Evolutionary conservation across 2,888 invertebrate genomes (phyloP).

Genomic region (Trachelus troglodyta): DNA sequence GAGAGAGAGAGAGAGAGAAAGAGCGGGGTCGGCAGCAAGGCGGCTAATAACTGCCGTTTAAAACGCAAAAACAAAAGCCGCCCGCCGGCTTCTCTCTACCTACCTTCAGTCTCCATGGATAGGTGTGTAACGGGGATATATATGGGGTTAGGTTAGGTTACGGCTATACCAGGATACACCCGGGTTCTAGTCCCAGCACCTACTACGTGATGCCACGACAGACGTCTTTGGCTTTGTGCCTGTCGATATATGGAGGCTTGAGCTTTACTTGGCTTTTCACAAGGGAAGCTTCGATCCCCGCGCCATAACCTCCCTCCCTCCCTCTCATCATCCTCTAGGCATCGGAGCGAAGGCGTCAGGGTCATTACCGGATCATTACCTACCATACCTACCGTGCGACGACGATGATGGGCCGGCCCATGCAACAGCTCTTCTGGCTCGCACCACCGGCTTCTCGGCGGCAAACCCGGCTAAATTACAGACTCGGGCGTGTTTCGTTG

Average conservation of each 20-base stretch:
- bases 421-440: constrained; percentile 14
- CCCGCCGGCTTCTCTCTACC: constrained; percentile 15
- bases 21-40: constrained; percentile 33
- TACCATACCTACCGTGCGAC: constrained; percentile 62
- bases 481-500: constrained; percentile 65
- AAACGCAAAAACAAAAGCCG: constrained; percentile 59
- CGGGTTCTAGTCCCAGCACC: not conserved
- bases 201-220: not conserved
- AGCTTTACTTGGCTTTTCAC: not conserved
- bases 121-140: not conserved
- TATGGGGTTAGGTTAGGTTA: not conserved
- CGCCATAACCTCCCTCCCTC: constrained; percentile 14
- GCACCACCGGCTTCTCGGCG: constrained; percentile 45
- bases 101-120: constrained; percentile 17
- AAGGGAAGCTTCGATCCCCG: constrained; percentile 30
- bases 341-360: constrained; percentile 56
- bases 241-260: not conserved
- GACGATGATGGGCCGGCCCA: constrained; percentile 37
- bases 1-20: constrained; percentile 18
- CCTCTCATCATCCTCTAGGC: constrained; percentile 17
- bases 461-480: constrained; percentile 65
- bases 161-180: not conserved
- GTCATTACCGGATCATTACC: constrained; percentile 66
- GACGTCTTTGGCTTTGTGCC: not conserved
- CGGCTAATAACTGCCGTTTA: constrained; percentile 62